Conservation (phyloP, 2,797 vertebrate species). For the Tarsius wallacei region DNA sequence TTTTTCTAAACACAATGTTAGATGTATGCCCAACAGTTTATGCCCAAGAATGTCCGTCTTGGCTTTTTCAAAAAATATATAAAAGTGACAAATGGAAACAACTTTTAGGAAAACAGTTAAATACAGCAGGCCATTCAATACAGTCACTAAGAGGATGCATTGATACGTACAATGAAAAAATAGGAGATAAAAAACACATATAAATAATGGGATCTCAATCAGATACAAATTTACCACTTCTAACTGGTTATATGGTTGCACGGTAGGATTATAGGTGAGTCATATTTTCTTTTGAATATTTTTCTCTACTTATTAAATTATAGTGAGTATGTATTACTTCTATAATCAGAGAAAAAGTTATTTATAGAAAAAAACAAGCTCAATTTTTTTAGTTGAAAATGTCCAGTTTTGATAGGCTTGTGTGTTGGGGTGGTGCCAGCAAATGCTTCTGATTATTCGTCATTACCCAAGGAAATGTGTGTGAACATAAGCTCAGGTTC, state of each 20-base stretch:
- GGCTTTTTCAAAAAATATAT: not conserved
- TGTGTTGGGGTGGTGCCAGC: not conserved
- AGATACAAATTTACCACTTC: not conserved
- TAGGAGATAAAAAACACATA: not conserved
- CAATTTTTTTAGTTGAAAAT: not conserved
- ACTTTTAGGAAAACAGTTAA: not conserved
- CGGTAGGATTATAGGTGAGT: not conserved
- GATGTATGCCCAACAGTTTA: not conserved
- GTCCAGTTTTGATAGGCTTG: fast-evolving
- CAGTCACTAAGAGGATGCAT: not conserved
- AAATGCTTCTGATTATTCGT: not conserved
- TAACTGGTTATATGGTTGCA: not conserved
- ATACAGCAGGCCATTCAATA: not conserved
- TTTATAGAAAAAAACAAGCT: not conserved
- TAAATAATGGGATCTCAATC: not conserved
- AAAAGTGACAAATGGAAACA: not conserved
- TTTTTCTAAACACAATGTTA: not conserved
- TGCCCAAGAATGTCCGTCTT: not conserved
- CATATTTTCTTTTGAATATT: constrained; percentile 6
- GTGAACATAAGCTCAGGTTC: not conserved
- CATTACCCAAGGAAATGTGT: not conserved
- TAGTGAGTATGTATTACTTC: not conserved
- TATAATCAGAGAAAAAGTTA: not conserved
- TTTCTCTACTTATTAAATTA: not conserved
- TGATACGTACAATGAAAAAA: not conserved